Evolutionary conservation across 2,113 vertebrate genomes (phyloP).

Genomic region (Bostrychus sinensis): DNA sequence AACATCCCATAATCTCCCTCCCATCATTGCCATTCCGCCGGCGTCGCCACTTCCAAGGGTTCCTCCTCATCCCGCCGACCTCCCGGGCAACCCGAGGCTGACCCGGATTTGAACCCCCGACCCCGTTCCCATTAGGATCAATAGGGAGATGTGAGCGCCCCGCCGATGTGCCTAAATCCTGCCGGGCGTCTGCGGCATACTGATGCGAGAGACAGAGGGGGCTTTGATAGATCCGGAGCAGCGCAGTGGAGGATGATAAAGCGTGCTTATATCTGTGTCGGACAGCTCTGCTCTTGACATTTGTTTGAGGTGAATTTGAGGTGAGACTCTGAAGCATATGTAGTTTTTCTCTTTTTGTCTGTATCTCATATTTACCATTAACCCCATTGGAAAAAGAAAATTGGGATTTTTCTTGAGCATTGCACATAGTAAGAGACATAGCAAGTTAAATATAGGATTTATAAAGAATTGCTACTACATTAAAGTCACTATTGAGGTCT

Average conservation of each 20-base stretch:
- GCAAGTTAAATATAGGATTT: too few species aligned
- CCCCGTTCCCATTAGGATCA: slow-evolving; percentile 70
- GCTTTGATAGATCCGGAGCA: slow-evolving; percentile 31
- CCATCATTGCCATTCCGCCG: slow-evolving; percentile 72
- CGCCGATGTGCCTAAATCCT: slow-evolving; percentile 69
- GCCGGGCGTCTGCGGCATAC: slow-evolving; percentile 55
- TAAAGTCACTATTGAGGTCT: too few species aligned
- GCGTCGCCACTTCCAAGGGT: slow-evolving; percentile 65
- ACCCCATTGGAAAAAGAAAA: too few species aligned
- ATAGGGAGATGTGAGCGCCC: slow-evolving; percentile 72
- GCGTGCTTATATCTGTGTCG: slow-evolving; percentile 8
- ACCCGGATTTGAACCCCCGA: slow-evolving; percentile 74
- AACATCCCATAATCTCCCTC: slow-evolving; percentile 70
- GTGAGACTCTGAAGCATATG: slow-evolving; percentile 37
- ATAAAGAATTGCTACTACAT: too few species aligned
- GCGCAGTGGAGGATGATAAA: slow-evolving; percentile 16
- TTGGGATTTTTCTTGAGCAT: too few species aligned
- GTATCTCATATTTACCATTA: not conserved
- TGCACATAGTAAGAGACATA: too few species aligned
- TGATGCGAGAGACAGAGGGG: slow-evolving; percentile 45
- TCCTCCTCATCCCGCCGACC: slow-evolving; percentile 58
- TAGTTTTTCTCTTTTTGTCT: slow-evolving; percentile 1
- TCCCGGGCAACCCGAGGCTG: slow-evolving; percentile 65
- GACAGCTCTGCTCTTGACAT: not conserved
- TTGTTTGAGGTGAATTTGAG: slow-evolving; percentile 42